Evolutionary conservation across 2,113 vertebrate genomes (phyloP).

Genomic region (Rhabdornis inornatus): DNA sequence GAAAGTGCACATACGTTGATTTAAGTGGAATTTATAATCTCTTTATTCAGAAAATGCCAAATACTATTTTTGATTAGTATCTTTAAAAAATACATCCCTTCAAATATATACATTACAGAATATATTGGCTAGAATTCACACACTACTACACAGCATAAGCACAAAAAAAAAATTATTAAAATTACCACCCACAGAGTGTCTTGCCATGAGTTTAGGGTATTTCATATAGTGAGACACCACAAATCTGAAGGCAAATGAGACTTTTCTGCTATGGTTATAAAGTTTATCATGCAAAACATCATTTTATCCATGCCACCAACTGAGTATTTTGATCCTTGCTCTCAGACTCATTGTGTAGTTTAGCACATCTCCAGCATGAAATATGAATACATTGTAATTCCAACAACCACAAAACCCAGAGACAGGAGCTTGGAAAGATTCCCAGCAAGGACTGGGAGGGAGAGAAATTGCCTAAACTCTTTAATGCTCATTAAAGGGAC

Average conservation of each 20-base stretch:
- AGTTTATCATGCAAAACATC: neutral
- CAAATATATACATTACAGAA: neutral
- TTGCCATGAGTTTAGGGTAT: neutral
- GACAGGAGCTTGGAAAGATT: neutral
- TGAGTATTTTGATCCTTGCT: neutral
- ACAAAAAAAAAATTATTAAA: neutral
- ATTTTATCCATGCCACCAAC: neutral
- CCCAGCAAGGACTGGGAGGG: neutral
- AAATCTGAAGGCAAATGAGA: slow-evolving; percentile 25
- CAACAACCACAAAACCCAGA: slow-evolving; percentile 18
- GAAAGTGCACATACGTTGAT: neutral
- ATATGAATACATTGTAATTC: slow-evolving; percentile 1
- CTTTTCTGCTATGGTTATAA: neutral
- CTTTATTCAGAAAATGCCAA: neutral
- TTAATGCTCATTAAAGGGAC: neutral
- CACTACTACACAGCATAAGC: neutral
- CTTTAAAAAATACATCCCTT: neutral
- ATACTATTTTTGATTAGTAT: neutral
- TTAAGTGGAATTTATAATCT: neutral
- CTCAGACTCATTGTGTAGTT: neutral
- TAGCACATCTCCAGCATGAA: slow-evolving; percentile 8
- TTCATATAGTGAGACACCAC: neutral
- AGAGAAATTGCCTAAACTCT: neutral
- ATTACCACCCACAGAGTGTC: neutral
- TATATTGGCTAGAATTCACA: neutral